Percentiles rank a stretch among this genome's conserved stretches.
phyloP scores from a whole-genome alignment of 2,888 invertebrate species.

The Cistogaster globosa region DNA sequence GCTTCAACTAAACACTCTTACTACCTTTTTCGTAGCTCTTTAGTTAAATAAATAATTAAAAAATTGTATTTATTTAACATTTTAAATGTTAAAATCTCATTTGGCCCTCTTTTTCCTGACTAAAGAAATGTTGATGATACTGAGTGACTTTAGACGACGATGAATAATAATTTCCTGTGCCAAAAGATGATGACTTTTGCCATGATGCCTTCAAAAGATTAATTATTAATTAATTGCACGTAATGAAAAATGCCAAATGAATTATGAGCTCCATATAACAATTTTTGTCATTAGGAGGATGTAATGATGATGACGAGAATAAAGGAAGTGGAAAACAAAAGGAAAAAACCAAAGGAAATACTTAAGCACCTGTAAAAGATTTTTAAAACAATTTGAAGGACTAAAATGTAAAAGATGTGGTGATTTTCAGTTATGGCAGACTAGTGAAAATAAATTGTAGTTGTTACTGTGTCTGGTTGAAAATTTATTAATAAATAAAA shows the following conservation, averaged over 20 bases:
- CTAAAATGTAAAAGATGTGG: background rate
- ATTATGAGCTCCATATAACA: constrained; percentile 50
- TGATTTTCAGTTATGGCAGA: constrained; percentile 14
- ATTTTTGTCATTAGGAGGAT: constrained; percentile 7
- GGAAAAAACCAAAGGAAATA: background rate
- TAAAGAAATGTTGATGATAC: background rate
- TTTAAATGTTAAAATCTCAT: constrained; percentile 56
- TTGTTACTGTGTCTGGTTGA: constrained; percentile 13
- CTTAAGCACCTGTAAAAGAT: constrained; percentile 61
- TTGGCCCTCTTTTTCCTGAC: constrained; percentile 1
- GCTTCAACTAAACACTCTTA: background rate
- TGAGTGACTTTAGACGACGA: constrained; percentile 1
- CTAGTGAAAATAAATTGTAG: constrained; percentile 19
- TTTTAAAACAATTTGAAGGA: constrained; percentile 43
- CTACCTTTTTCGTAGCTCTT: background rate
- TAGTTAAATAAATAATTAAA: constrained; percentile 41
- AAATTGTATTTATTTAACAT: constrained; percentile 63
- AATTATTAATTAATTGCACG: constrained; percentile 71
- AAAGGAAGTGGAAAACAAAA: background rate
- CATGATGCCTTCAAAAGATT: constrained; percentile 52
- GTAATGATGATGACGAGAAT: too few relatives aligned
- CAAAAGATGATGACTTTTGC: constrained; percentile 42
- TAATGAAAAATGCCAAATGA: constrained; percentile 69
- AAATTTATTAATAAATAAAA: background rate
- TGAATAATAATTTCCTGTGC: constrained; percentile 40